Evolutionary conservation across 2,797 vertebrate genomes (phyloP), one percentile per base, ranked within the genome.

Genomic region (Sebastes melanostomus): DNA sequence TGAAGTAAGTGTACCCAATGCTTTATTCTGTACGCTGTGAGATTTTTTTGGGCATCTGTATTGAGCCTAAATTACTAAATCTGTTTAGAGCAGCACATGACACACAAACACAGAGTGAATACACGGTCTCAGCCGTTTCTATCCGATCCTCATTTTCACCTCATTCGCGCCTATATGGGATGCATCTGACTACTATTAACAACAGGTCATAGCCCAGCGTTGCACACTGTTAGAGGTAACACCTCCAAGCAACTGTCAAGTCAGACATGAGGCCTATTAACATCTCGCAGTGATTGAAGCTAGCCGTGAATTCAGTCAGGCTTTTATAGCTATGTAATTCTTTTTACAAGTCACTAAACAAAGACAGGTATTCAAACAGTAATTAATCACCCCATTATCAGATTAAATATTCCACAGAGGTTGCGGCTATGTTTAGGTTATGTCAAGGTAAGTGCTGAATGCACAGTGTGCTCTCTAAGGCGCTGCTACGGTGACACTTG

Each of bases 101-200:
- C 74, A 66, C 24, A 87, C 71, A 86, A 83, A 87, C 77, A 82
- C 83, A 66, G 29, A 12, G 52, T 66, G 63, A 86, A 85, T 81
- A 62, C 50, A 30, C 11, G 66, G 95, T 89, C 95, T 93, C 95
- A 96, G 95, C 95, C 93, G 95, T 89, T 95, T 86, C 85, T 72
- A 81, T 80, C 88, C 66, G 3, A 76, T 91, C 88, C 91, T 96
- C 92, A 96, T 96, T 96, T 94, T 95, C 95, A 96, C 93, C 95
- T 95, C 93, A 95, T 96, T 96, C 89, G 66, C 95, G 70, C 95
- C 91, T 94, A 80, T 71, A 80, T 46, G 79, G 38, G 85, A 89
- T 93, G 87, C 87, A 83, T 93, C 92, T 93, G 93, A 92, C 93
- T 94, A 90, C 93, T 63, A 95, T 95, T 96, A 95, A 93, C 92